Base-by-base conservation (phyloP, 1,140 invertebrate genomes). In the Apocrypta bakeri region DNA sequence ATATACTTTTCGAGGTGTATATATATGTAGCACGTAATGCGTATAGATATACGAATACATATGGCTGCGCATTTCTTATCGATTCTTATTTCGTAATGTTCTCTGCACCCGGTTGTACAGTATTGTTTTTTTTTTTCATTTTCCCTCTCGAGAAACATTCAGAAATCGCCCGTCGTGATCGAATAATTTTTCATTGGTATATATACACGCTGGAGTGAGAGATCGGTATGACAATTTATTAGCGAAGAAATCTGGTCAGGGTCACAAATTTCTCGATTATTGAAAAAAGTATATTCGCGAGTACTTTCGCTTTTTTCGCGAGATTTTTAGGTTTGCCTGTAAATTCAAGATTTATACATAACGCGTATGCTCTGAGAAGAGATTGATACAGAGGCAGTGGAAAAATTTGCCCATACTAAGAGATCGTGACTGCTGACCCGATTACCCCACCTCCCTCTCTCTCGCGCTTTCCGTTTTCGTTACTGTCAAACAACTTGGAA, bases 111-210 rank as follows among this genome's bases (percentile, higher is more conserved):
- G 17, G 4, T 17, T 48, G 4, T 56, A 56, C 48, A 56, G 7
- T 56, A 21, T 56, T 56, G 48, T 17, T n/a, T 56, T 73, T 83
- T 11, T 79, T 27, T 42, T 80, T 84, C 68, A 42, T 27, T 21
- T 14, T 21, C 21, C n/a, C 21, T 12, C 1, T 4, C 11, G 37
- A 0, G 33, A 1, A n/a, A 1, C 14, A 2, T 12, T 1, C 12
- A 48, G 37, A 76, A n/a, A n/a, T n/a, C n/a, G n/a, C n/a, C n/a
- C n/a, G n/a, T n/a, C n/a, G n/a, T n/a, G 48, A 56, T 56, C 21
- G n/a, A 56, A 21, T 21, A 21, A 56, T 56, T 56, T 56, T 56
- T 56, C 2, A 48, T 48, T 48, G 12, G 48, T 7, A 37, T 37
- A n/a, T n/a, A n/a, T 37, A 37, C 33, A 17, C 48, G 48, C 48